Percentiles rank a stretch among this genome's conserved stretches.
These are phyloP conservation scores for Catalaphyllia jardinei DNA, from an alignment of 64 coral and sea anemone species.

Conservation along the genomic window DNA sequence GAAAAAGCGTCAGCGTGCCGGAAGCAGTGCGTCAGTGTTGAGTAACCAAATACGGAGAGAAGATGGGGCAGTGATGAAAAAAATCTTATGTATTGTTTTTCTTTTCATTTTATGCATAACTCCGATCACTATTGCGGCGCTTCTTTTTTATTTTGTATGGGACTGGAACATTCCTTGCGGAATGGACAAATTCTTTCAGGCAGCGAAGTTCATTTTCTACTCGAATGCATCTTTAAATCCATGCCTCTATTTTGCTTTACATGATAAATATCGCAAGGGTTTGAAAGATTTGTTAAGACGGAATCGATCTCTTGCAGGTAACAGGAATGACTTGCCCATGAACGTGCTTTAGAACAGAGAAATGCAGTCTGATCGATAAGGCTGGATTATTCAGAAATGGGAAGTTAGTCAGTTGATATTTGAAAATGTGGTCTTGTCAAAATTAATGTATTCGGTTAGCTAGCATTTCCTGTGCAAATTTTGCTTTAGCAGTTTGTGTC, in stretches of 20 bases:
- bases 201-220: neutral
- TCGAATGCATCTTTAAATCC: conserved; percentile 53
- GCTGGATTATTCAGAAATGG: no score
- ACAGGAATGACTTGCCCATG: neutral
- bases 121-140: neutral
- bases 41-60: conserved; percentile 38
- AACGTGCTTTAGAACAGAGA: neutral
- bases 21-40: no score
- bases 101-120: conserved; percentile 30
- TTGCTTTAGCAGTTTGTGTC: no score
- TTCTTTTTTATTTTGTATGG: neutral
- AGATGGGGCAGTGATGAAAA: conserved; percentile 29
- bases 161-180: neutral
- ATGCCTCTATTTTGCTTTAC: conserved; percentile 45
- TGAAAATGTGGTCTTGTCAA: no score
- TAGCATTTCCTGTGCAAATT: no score
- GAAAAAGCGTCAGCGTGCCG: neutral
- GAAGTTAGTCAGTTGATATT: no score
- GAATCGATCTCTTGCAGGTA: neutral
- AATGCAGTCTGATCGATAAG: no score
- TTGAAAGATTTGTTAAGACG: neutral
- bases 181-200: neutral
- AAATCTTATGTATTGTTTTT: neutral
- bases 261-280: conserved; percentile 52
- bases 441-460: no score